These are phyloP conservation scores for Hepsetus odoe DNA, from an alignment of 2,113 vertebrate species.

Conservation along the genomic window DNA sequence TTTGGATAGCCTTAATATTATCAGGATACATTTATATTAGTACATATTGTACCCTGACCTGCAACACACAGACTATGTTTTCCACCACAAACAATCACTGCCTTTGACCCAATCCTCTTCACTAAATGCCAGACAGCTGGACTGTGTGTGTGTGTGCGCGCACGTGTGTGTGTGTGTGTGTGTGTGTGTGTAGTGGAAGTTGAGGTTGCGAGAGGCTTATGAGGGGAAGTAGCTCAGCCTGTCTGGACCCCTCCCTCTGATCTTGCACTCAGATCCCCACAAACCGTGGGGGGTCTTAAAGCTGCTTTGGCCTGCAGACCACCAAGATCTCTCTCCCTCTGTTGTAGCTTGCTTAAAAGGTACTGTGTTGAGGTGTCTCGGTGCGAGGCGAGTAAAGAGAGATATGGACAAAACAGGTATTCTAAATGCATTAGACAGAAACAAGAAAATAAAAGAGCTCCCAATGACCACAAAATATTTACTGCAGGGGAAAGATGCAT, in stretches of 20 bases:
- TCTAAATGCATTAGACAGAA: not conserved
- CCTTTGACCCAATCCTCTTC: constrained; percentile 35
- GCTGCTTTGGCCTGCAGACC: constrained; percentile 37
- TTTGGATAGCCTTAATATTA: too few species aligned
- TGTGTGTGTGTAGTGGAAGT: constrained; percentile 18
- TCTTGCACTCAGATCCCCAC: constrained; percentile 32
- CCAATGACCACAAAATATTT: constrained; percentile 1
- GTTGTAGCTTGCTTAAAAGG: constrained; percentile 2
- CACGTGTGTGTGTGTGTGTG: constrained; percentile 7
- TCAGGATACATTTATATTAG: too few species aligned
- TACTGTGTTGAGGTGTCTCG: not conserved
- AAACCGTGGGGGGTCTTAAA: constrained; percentile 48
- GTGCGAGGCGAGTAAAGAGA: constrained; percentile 25
- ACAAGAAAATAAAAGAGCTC: not conserved
- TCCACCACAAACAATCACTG: constrained; percentile 33
- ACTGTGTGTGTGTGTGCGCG: not conserved
- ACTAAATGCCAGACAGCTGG: constrained; percentile 37
- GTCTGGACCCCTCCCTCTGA: constrained; percentile 52
- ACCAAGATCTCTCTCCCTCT: constrained; percentile 23
- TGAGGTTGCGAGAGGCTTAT: constrained; percentile 28
- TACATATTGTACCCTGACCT: constrained; percentile 32
- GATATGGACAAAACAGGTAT: not conserved
- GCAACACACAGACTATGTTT: constrained; percentile 7
- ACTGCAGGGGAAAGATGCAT: not conserved
- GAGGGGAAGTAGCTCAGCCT: constrained; percentile 44